These are phyloP conservation scores for Otus scops DNA, from an alignment of 2,797 vertebrate species.

Conservation along the genomic window DNA sequence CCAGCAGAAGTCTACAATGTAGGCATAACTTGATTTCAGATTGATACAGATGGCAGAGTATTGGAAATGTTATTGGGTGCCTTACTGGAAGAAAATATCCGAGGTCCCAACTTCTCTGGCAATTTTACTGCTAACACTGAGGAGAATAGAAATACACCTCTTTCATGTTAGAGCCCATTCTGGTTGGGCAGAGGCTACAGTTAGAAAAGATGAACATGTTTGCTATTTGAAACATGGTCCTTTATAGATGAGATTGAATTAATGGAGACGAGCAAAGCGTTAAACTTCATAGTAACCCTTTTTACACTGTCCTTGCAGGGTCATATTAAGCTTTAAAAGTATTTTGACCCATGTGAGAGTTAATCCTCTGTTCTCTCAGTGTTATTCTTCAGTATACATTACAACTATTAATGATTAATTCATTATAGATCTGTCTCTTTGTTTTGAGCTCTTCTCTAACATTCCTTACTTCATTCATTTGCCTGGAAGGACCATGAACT, in stretches of 20 bases:
- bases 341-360: not conserved
- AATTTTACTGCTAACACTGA: not conserved
- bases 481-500: not conserved
- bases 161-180: not conserved
- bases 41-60: not conserved
- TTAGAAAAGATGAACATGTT: not conserved
- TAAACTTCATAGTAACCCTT: not conserved
- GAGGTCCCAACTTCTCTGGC: not conserved
- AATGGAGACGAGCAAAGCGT: not conserved
- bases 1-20: not conserved
- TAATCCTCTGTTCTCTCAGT: not conserved
- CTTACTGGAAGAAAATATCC: not conserved
- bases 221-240: not conserved
- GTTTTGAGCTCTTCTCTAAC: not conserved
- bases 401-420: not conserved
- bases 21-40: not conserved
- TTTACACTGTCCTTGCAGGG: not conserved
- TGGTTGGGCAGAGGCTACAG: not conserved
- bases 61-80: not conserved
- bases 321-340: not conserved
- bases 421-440: not conserved
- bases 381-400: not conserved
- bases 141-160: not conserved
- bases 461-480: not conserved
- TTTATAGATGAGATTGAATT: not conserved